phyloP scores from a whole-genome alignment of 2,888 invertebrate genomes.

The Thecophora atra region DNA sequence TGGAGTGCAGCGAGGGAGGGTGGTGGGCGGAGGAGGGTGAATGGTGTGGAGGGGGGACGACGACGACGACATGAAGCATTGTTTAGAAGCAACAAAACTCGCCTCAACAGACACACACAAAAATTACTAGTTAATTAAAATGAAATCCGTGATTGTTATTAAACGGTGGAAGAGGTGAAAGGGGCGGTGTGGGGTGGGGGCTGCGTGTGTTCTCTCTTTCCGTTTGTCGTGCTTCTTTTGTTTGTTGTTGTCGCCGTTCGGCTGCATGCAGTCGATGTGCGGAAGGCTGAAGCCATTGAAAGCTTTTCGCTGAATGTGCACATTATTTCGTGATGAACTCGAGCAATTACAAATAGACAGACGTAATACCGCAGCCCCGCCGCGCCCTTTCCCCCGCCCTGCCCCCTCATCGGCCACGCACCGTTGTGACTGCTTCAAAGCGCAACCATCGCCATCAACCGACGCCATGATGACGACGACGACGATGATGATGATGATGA shows the following conservation, averaged over 20 bases:
- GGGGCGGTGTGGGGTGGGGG: background rate
- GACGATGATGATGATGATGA: constrained; percentile 21
- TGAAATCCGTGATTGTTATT: too few relatives aligned
- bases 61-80: too few relatives aligned
- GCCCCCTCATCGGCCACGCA: background rate
- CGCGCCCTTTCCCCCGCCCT: background rate
- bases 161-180: too few relatives aligned
- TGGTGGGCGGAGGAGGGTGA: too few relatives aligned
- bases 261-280: background rate
- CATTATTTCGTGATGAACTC: constrained; percentile 16
- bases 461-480: constrained; percentile 28
- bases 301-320: constrained; percentile 31
- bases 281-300: constrained; percentile 3
- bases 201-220: background rate
- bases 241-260: background rate
- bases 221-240: background rate
- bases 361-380: background rate
- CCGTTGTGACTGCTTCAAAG: background rate
- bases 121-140: too few relatives aligned
- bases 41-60: too few relatives aligned
- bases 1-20: too few relatives aligned
- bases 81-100: too few relatives aligned
- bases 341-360: constrained; percentile 5
- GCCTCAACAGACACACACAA: too few relatives aligned
- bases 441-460: background rate